Evolutionary conservation across 2,888 invertebrate species (phyloP).

Genomic region (Mythimna loreyi): DNA sequence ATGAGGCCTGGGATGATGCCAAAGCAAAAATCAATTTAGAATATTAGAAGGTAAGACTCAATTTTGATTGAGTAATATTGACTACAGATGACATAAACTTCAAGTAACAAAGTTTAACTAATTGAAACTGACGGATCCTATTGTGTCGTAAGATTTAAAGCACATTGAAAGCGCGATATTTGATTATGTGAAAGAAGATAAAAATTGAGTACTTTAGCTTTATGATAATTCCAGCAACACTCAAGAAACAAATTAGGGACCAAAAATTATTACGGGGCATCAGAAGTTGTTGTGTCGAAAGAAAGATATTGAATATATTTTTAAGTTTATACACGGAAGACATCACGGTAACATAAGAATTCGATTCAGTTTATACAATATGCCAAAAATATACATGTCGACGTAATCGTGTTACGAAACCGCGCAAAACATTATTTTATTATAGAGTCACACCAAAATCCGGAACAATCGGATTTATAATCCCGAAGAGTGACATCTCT

Average conservation of each 20-base stretch:
- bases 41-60: slow-evolving; percentile 1
- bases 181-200: slow-evolving; percentile 70
- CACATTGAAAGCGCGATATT: slow-evolving; percentile 61
- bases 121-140: slow-evolving; percentile 78
- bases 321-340: not conserved
- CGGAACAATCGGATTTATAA: slow-evolving; percentile 53
- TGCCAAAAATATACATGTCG: slow-evolving; percentile 12
- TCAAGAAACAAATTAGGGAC: slow-evolving; percentile 1
- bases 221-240: not conserved
- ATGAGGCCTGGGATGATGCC: slow-evolving; percentile 1
- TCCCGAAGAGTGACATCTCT: slow-evolving; percentile 41
- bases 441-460: slow-evolving; percentile 43
- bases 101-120: slow-evolving; percentile 69
- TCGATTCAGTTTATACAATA: not conserved
- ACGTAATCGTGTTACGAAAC: slow-evolving; percentile 31
- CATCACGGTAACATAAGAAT: slow-evolving; percentile 2
- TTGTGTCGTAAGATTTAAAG: slow-evolving; percentile 73
- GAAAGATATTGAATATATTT: not conserved
- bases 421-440: slow-evolving; percentile 40
- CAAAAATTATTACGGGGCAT: not conserved
- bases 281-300: not conserved
- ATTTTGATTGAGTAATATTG: slow-evolving; percentile 2
- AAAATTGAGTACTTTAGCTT: slow-evolving; percentile 11
- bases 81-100: slow-evolving; percentile 64
- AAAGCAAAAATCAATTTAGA: slow-evolving; percentile 23